Conservation (phyloP, 2,888 invertebrate species). For the Axea sp. region DNA sequence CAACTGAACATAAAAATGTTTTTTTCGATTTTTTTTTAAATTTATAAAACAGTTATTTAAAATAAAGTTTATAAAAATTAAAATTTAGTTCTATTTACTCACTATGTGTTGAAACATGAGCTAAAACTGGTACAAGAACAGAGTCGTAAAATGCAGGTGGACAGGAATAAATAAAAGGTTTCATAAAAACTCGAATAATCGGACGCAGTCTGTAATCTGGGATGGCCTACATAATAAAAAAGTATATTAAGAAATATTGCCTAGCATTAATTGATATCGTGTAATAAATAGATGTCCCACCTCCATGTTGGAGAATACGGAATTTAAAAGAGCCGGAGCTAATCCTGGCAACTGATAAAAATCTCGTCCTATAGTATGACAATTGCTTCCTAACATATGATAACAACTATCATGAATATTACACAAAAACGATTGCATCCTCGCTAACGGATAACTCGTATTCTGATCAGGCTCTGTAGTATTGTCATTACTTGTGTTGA, state of each 20-base stretch:
- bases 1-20: too few species aligned
- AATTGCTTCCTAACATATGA: slow-evolving; percentile 85
- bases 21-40: not conserved
- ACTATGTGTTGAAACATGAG: slow-evolving; percentile 89
- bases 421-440: slow-evolving; percentile 91
- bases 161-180: slow-evolving; percentile 91
- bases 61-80: too few species aligned
- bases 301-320: slow-evolving; percentile 86
- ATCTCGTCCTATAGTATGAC: slow-evolving; percentile 87
- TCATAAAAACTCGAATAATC: slow-evolving; percentile 90
- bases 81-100: too few species aligned
- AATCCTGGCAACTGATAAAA: slow-evolving; percentile 89
- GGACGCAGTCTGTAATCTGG: slow-evolving; percentile 93
- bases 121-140: slow-evolving; percentile 89
- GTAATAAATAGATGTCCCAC: slow-evolving; percentile 69
- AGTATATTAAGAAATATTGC: slow-evolving; percentile 65
- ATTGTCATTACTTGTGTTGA: slow-evolving; percentile 75
- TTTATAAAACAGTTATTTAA: too few species aligned
- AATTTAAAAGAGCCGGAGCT: slow-evolving; percentile 86
- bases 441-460: slow-evolving; percentile 83
- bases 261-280: not conserved
- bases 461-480: slow-evolving; percentile 79
- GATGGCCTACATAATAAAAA: slow-evolving; percentile 80
- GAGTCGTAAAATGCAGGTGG: slow-evolving; percentile 89
- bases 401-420: slow-evolving; percentile 90